Percentiles rank a stretch among this genome's conserved stretches.
Conservation (phyloP, 2,888 invertebrate species). For the Oxycera nigricornis region DNA sequence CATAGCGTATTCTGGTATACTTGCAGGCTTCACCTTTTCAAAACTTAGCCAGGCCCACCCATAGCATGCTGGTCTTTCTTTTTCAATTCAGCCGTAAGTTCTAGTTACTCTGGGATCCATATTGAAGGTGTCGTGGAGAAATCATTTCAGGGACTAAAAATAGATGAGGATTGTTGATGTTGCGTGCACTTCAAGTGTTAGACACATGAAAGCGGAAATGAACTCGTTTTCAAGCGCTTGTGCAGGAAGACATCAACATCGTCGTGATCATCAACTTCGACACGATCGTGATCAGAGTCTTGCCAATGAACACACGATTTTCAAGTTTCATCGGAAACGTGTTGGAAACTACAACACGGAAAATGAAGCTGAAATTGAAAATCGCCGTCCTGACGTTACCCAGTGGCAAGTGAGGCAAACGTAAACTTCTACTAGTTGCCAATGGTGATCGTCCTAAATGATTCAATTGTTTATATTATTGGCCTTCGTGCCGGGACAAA, state of each 20-base stretch:
- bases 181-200: conserved; percentile 25
- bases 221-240: conserved; percentile 22
- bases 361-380: neutral
- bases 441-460: conserved; percentile 8
- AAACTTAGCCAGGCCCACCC: neutral
- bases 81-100: neutral
- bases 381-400: conserved; percentile 7
- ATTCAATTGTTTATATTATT: conserved; percentile 37
- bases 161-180: conserved; percentile 16
- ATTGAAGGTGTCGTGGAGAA: conserved; percentile 12
- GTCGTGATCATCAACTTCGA: neutral
- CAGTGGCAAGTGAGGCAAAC: neutral
- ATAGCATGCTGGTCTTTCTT: neutral
- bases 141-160: conserved; percentile 9
- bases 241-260: conserved; percentile 34
- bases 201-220: conserved; percentile 30
- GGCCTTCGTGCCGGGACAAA: conserved; percentile 29
- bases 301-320: conserved; percentile 8
- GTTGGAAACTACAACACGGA: neutral
- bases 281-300: neutral
- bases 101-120: neutral
- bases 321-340: conserved; percentile 29
- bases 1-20: neutral
- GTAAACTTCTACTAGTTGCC: neutral
- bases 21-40: conserved; percentile 8